Conservation (phyloP, 1,140 invertebrate species). For the Drosophila persimilis region DNA sequence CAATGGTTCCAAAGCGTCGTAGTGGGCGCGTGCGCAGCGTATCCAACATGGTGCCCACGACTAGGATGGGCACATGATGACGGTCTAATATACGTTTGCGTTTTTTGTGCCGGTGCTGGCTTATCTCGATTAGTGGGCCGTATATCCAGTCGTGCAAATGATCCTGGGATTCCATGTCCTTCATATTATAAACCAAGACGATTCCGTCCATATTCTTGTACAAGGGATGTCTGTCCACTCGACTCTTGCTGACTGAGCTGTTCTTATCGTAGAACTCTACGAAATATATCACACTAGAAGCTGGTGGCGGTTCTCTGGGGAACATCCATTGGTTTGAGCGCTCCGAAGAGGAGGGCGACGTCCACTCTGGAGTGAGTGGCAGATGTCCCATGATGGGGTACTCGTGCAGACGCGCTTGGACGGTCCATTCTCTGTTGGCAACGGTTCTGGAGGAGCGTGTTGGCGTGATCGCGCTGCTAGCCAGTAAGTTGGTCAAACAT, state of each 20-base stretch:
- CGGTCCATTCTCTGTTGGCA: constrained; percentile 33
- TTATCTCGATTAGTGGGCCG: constrained; percentile 45
- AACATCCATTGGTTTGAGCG: neutral
- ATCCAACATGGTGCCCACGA: constrained; percentile 61
- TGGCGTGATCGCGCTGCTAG: constrained; percentile 45
- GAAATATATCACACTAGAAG: constrained; percentile 45
- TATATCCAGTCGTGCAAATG: constrained; percentile 60
- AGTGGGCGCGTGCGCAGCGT: constrained; percentile 19
- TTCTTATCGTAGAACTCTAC: constrained; percentile 62
- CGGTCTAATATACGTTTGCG: constrained; percentile 25
- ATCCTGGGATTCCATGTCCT: constrained; percentile 50
- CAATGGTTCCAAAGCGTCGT: constrained; percentile 32
- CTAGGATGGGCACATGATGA: constrained; percentile 55
- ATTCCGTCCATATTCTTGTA: constrained; percentile 59
- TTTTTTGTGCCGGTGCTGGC: constrained; percentile 39
- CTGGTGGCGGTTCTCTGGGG: too few relatives aligned
- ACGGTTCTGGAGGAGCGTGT: constrained; percentile 38
- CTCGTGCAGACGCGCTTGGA: constrained; percentile 60
- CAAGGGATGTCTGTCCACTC: constrained; percentile 27
- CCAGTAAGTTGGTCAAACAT: constrained; percentile 55
- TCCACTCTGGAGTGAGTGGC: constrained; percentile 52
- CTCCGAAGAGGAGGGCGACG: constrained; percentile 42
- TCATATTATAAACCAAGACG: constrained; percentile 54
- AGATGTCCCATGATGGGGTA: constrained; percentile 19
- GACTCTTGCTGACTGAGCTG: constrained; percentile 24